phyloP scores from a whole-genome alignment of 2,888 invertebrate genomes.

The Ganaspis brasiliensis region DNA sequence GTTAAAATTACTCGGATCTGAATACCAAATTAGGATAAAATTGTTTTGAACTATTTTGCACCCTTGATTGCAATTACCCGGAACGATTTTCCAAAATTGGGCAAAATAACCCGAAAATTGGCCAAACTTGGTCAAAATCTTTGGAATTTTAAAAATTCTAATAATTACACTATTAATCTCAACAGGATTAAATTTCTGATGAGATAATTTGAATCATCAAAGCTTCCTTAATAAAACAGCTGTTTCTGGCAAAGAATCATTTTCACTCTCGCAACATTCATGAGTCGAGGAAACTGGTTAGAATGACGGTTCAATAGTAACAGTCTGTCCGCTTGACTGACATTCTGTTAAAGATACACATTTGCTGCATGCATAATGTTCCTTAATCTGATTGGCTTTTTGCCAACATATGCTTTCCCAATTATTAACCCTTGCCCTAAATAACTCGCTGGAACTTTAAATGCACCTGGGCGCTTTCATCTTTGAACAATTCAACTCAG shows the following conservation, averaged over 20 bases:
- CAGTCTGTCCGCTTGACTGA: constrained; percentile 35
- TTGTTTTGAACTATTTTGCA: no score
- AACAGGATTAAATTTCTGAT: not conserved
- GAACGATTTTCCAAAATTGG: no score
- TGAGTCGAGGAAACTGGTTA: constrained; percentile 26
- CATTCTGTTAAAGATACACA: constrained; percentile 37
- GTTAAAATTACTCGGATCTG: no score
- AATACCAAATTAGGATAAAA: no score
- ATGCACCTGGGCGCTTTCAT: not conserved
- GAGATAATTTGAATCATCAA: constrained; percentile 19
- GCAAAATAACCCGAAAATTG: no score
- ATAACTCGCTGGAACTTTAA: not conserved
- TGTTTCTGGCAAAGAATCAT: constrained; percentile 27
- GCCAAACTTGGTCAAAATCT: no score
- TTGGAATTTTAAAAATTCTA: no score
- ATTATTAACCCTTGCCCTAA: not conserved
- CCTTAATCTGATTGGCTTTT: constrained; percentile 34
- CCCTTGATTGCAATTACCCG: no score
- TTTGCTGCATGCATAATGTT: constrained; percentile 34
- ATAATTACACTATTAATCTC: no score
- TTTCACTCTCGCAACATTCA: constrained; percentile 24
- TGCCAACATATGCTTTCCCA: constrained; percentile 37
- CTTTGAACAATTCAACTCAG: no score
- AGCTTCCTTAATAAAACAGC: constrained; percentile 16
- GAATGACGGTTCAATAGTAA: constrained; percentile 38